Base-by-base conservation (phyloP, 2,113 vertebrate species). In the Podilymbus podiceps region DNA sequence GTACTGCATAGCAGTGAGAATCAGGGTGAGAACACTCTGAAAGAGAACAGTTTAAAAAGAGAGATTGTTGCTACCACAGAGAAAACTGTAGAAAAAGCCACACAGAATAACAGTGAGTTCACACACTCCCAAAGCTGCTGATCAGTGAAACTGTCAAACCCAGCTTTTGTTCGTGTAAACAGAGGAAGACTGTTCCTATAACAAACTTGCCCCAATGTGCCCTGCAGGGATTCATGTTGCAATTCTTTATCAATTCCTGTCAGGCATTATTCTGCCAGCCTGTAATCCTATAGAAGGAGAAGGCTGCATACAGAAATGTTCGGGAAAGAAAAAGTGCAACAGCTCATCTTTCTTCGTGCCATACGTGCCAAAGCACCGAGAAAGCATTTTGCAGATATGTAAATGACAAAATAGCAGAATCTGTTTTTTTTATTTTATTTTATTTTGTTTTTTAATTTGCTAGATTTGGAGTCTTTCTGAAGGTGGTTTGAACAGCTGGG, bases 121-220 rank as follows among this genome's bases (percentile, higher is more conserved):
- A 95, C 83, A 94, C 59, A 88, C 77, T 93, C 85, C 27, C 81
- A 85, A 96, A 96, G 93, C 90, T 94, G 95, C 93, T 94, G 93
- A 97, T 52, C 91, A 94, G 96, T 71, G 92, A 35, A 96, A 90
- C 95, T 96, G 91, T 96, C 94, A 96, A 89, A 85, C 93, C 89
- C 93, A 66, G 92, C 95, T 96, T 96, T 96, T 96, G 96, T 94
- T 94, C 96, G 55, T 64, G 77, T 91, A 96, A 97, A 97, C 95
- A 96, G 95, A 95, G 92, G 88, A 96, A 91, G 95, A 90, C 90
- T 97, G 96, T 97, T 96, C 95, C 92, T 95, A 83, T 95, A 92
- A 96, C 96, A 94, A 96, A 96, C 86, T 95, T 94, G 95, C 89
- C 93, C 95, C 95, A 81, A 23, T 49, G 91, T 93, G 71, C 88